Conservation (phyloP, 1,140 invertebrate species). For the Lasaia peninsularis region DNA sequence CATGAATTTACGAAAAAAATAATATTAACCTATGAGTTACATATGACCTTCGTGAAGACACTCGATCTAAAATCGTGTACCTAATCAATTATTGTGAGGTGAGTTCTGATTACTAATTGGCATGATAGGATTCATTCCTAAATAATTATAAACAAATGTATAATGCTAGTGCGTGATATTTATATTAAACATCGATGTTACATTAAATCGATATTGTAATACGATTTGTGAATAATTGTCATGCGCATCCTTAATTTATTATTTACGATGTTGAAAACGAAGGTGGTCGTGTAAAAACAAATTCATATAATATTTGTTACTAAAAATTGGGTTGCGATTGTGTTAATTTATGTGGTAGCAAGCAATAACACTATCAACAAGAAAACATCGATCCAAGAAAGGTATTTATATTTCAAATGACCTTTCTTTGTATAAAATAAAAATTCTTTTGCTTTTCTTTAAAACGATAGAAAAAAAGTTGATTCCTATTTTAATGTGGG, state of each 20-base stretch:
- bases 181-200: not conserved
- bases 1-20: too few species aligned
- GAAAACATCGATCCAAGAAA: conserved; percentile 5
- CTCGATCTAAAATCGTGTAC: too few species aligned
- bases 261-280: conserved; percentile 1
- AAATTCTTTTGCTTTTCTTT: not conserved
- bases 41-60: too few species aligned
- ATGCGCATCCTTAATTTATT: not conserved
- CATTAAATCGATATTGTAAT: too few species aligned
- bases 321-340: not conserved
- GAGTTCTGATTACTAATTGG: too few species aligned
- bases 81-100: too few species aligned
- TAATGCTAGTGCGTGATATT: too few species aligned
- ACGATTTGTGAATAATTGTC: too few species aligned
- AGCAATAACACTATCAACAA: not conserved
- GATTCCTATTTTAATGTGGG: not conserved
- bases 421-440: conserved; percentile 23
- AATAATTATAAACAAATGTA: too few species aligned
- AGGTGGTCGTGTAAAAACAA: conserved; percentile 1
- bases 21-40: too few species aligned
- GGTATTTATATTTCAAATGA: conserved; percentile 18
- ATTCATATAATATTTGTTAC: not conserved
- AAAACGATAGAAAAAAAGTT: not conserved
- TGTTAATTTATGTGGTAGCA: not conserved
- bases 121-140: too few species aligned